Base-by-base conservation (phyloP, 2,113 vertebrate genomes). In the Antechinus stuartii region DNA sequence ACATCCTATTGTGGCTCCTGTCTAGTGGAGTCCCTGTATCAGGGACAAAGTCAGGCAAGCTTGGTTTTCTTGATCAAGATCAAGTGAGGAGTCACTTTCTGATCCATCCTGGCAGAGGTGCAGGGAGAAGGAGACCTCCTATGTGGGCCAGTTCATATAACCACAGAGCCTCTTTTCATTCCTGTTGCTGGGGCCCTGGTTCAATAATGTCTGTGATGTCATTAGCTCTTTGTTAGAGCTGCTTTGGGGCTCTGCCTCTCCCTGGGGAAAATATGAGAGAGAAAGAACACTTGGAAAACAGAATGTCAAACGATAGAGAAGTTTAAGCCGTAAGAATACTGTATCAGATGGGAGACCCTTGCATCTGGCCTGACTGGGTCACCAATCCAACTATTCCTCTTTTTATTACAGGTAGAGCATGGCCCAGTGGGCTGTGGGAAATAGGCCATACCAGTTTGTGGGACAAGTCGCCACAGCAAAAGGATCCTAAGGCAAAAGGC, bases 401-500 rank as follows among this genome's bases (percentile, higher is more conserved):
- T 96, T 92, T 61, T 56, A 89, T 57, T 57, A 55, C 3, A 57
- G 46, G 46, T 91, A 55, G 95, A 49, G 22, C 49, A 22, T 25
- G 35, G 54, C 4, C 52, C 10, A 30, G 56, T 94, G 50, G 92
- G 53, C 54, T 90, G 47, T 91, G 91, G 55, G 30, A 55, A 89
- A 35, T 25, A 7, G 14, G 68, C 68, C 19, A 84, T 42, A 23
- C 2, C n/a, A 23, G 68, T 22, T 23, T 84, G 19, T 84, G 42
- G 68, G 42, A 84, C 55, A 89, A 91, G 53, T 92, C 94, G 68
- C 89, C 95, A 57, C 90, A 97, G 91, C 52, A 96, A 95, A 98
- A 95, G 5, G 52, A 94, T 27, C 89, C 95, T 94, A 30, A 55
- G 91, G 42, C n/a, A 92, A 42, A 19, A 84, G 96, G 92, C 27